Base-by-base conservation (phyloP, 2,797 vertebrate genomes). In the Fringilla coelebs region DNA sequence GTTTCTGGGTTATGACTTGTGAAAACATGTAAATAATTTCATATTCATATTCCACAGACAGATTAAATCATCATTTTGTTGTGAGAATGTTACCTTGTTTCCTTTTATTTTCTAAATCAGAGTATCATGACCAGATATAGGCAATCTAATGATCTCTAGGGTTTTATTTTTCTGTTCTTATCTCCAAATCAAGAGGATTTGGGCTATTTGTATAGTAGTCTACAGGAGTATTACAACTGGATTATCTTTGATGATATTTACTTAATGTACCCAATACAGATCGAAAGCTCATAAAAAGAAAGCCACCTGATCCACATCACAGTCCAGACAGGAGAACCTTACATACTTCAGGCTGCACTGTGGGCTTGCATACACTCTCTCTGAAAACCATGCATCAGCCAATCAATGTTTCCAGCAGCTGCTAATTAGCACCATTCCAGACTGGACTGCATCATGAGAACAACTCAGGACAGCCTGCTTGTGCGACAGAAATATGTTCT, bases 181-280 rank as follows among this genome's bases (percentile, higher is more conserved):
- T 40, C 55, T 96, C 84, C 83, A 97, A 92, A 90, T 88, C 70
- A 91, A 94, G 90, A 96, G 57, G 61, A 77, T 49, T 26, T 31
- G 14, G 14, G 12, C 26, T 66, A 49, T 61, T 36, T 41, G 72
- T 43, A 25, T 58, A 83, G 65, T 6, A 62, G 14, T 61, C 68
- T 67, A 43, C 32, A 68, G 55, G 28, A 79, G 54, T 92, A 77
- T 88, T 88, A 29, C 55, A 65, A 31, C 1, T 76, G 48, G 58
- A 86, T 94, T 95, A 78, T 85, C 60, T 95, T 70, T 70, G 13
- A 75, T 46, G 13, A 51, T 89, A 87, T 92, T 91, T 91, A 60
- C 41, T 81, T 90, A 68, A 66, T 1, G 1, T 66, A 61, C 10
- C 57, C 15, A 88, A 61, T 60, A 74, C 28, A 80, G 60, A 58